Evolutionary conservation across 2,113 vertebrate species (phyloP).

Genomic region (Todiramphus saurophagus): DNA sequence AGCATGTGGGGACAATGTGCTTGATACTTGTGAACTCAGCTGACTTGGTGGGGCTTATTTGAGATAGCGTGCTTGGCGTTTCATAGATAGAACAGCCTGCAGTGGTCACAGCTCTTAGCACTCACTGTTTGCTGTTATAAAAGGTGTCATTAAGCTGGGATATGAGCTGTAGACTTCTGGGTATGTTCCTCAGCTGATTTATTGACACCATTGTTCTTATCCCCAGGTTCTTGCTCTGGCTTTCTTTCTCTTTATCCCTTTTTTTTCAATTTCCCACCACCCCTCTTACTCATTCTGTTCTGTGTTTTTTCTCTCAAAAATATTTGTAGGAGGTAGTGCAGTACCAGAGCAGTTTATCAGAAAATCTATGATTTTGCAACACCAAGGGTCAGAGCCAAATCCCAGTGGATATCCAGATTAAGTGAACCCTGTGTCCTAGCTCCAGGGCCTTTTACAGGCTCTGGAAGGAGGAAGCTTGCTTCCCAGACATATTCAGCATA

Average conservation of each 20-base stretch:
- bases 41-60: background rate
- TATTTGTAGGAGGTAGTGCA: background rate
- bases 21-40: background rate
- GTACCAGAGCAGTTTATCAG: background rate
- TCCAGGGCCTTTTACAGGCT: background rate
- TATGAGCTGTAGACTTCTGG: background rate
- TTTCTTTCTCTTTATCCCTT: background rate
- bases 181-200: background rate
- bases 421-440: background rate
- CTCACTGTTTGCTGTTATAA: background rate
- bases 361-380: background rate
- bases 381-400: background rate
- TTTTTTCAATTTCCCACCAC: rapidly evolving
- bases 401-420: background rate
- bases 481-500: background rate
- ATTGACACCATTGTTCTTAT: background rate
- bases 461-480: background rate
- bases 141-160: background rate
- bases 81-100: background rate
- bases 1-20: background rate
- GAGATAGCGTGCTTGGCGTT: background rate
- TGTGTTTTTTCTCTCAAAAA: background rate
- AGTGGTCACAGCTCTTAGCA: background rate
- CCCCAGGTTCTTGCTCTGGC: background rate
- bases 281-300: background rate